phyloP scores from a whole-genome alignment of 1,140 invertebrate species.

The Brachionus rubens region DNA sequence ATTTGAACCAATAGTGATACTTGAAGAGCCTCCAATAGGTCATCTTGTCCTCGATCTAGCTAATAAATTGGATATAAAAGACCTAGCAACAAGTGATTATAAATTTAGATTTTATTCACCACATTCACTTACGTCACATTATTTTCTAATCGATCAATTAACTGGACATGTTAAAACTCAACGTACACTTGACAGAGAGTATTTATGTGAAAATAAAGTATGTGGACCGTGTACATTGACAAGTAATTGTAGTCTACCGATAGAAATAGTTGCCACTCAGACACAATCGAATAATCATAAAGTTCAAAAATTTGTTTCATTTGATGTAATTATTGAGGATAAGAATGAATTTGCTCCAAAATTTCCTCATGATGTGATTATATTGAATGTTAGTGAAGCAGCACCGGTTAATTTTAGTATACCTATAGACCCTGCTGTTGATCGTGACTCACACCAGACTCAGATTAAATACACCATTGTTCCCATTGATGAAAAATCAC shows the following conservation, averaged over 20 bases:
- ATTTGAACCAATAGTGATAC: slow-evolving; percentile 19
- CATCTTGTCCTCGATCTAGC: slow-evolving; percentile 24
- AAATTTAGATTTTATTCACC: slow-evolving; percentile 45
- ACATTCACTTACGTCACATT: slow-evolving; percentile 33
- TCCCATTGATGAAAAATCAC: slow-evolving; percentile 2
- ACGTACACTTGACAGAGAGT: slow-evolving; percentile 28
- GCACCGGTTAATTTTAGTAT: slow-evolving; percentile 33
- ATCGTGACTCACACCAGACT: slow-evolving; percentile 32
- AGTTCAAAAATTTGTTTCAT: slow-evolving; percentile 44
- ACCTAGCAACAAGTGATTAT: slow-evolving; percentile 40
- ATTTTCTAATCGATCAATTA: slow-evolving; percentile 37
- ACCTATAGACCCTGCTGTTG: slow-evolving; percentile 9
- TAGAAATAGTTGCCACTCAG: slow-evolving; percentile 35
- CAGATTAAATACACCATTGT: slow-evolving; percentile 1
- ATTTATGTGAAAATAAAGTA: slow-evolving; percentile 32
- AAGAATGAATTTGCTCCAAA: slow-evolving; percentile 45
- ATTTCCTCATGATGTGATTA: slow-evolving; percentile 12
- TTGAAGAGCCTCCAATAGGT: slow-evolving; percentile 36
- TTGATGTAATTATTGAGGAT: slow-evolving; percentile 42
- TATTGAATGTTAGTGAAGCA: slow-evolving; percentile 35
- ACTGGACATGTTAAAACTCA: slow-evolving; percentile 45
- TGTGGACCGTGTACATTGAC: slow-evolving; percentile 37
- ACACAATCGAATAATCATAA: not conserved
- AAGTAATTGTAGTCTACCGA: slow-evolving; percentile 37
- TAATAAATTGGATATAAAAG: slow-evolving; percentile 20